phyloP scores from a whole-genome alignment of 2,888 invertebrate species.

The Neoitamus cyanurus region DNA sequence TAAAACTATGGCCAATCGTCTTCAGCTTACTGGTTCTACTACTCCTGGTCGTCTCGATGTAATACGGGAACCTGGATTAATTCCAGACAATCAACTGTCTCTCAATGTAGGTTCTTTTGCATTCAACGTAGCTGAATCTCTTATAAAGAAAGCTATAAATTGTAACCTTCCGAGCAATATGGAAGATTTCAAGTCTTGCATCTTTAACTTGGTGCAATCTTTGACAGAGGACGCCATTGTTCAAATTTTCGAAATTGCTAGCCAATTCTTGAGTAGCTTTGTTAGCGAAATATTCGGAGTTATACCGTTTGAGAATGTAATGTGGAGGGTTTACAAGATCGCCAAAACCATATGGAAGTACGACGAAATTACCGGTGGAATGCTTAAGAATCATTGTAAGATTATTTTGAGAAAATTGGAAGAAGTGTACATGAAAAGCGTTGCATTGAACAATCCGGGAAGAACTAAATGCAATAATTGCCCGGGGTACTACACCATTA shows the following conservation, averaged over 20 bases:
- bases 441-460: too few species aligned
- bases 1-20: too few species aligned
- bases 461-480: background rate
- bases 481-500: background rate
- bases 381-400: background rate
- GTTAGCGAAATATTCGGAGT: background rate
- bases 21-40: too few species aligned
- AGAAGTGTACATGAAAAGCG: background rate
- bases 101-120: too few species aligned
- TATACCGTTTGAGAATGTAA: background rate
- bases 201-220: too few species aligned
- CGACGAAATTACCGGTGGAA: background rate
- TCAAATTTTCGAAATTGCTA: background rate
- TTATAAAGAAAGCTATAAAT: too few species aligned
- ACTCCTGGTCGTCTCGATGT: background rate
- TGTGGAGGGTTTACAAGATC: background rate
- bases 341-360: background rate
- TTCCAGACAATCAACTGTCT: too few species aligned
- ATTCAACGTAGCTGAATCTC: too few species aligned
- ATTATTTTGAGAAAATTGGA: background rate
- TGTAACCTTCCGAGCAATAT: too few species aligned
- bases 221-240: background rate
- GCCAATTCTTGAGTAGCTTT: too few species aligned
- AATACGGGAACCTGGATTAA: background rate
- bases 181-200: too few species aligned